Percentiles rank a stretch among this genome's conserved stretches.
phyloP scores from a whole-genome alignment of 2,797 vertebrate genomes.

The Anomalospiza imberbis region DNA sequence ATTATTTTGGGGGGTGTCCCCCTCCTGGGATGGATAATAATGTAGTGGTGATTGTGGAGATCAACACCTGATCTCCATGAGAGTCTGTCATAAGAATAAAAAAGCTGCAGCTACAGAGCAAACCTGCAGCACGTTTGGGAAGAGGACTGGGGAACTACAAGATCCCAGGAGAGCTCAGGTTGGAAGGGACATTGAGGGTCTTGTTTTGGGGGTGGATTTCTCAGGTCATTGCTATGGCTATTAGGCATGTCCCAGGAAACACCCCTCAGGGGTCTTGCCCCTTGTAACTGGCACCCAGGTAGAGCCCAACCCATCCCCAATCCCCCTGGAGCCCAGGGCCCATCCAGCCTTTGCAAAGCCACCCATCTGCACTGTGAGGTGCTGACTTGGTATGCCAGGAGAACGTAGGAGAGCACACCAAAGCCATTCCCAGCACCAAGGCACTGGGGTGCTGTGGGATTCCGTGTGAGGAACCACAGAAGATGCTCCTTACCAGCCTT shows the following conservation, averaged over 20 bases:
- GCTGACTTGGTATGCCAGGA: background rate
- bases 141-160: background rate
- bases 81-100: background rate
- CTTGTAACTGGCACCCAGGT: background rate
- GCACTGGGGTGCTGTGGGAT: background rate
- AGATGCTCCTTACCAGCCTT: background rate
- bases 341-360: background rate
- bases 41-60: background rate
- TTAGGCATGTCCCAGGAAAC: background rate
- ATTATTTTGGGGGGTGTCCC: background rate
- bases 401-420: background rate
- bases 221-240: background rate
- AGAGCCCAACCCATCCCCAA: background rate
- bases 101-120: background rate
- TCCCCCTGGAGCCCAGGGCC: background rate
- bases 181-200: background rate
- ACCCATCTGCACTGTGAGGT: background rate
- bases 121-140: background rate
- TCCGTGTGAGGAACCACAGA: background rate
- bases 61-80: background rate
- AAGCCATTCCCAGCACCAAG: background rate
- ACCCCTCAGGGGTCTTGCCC: rapidly evolving
- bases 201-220: background rate
- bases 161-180: background rate
- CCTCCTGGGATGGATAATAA: background rate